Evolutionary conservation across 1,140 invertebrate species (phyloP), one percentile per base, ranked within the genome.

Genomic region (Matsumurasca onukii): DNA sequence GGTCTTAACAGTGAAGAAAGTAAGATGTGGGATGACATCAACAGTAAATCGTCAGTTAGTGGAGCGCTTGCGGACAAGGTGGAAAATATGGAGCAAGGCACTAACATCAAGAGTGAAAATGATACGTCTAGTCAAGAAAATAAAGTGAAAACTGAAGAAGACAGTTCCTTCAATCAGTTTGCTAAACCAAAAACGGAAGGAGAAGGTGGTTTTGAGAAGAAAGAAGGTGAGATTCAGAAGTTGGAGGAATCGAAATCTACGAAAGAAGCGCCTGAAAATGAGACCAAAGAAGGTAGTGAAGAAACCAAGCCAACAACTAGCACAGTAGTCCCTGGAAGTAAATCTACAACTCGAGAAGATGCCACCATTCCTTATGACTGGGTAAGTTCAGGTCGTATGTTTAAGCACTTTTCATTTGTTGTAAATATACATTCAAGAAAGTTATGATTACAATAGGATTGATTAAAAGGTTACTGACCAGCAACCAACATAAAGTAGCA

Each of bases 331-430:
- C 55, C 75, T 1, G 77, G 76, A 66, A 68, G 73, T 1, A 82
- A 77, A 72, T 27, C 3, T 2, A 75, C 81, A 69, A 77, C 77
- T 0, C 89, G 88, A 77, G 88, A 89, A 75, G 89, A 90, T 75
- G 87, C 90, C 76, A 89, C 90, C 72, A 89, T 93, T 75, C 90
- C 91, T 3, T 93, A 92, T 74, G 91, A 93, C 75, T 93, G 91
- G 91, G 85, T 85, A 78, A 79, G 77, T 77, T 48, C n/a, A n/a
- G n/a, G n/a, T n/a, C n/a, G n/a, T n/a, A n/a, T n/a, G n/a, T n/a
- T n/a, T n/a, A n/a, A n/a, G n/a, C n/a, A n/a, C n/a, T n/a, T n/a
- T n/a, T n/a, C n/a, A n/a, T n/a, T n/a, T n/a, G n/a, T n/a, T n/a
- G n/a, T n/a, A n/a, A n/a, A n/a, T n/a, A n/a, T n/a, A n/a, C n/a